Evolutionary conservation across 1,140 invertebrate species (phyloP).

Genomic region (Cotesia vestalis): DNA sequence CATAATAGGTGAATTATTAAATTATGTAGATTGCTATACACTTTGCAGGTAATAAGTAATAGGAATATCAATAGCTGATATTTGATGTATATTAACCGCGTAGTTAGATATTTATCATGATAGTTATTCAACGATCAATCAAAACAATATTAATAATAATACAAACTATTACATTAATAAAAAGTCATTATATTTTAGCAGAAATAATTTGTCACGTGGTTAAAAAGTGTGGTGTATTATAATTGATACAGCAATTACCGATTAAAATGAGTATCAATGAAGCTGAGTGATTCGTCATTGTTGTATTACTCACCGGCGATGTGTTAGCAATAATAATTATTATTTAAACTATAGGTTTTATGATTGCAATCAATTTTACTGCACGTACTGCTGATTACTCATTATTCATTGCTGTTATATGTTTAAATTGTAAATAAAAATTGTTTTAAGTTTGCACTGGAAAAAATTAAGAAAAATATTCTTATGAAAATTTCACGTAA

Average conservation of each 20-base stretch:
- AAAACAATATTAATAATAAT: neutral
- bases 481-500: no score
- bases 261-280: slow-evolving; percentile 30
- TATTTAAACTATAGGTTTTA: slow-evolving; percentile 2
- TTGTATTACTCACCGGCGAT: neutral
- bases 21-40: neutral
- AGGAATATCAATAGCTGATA: no score
- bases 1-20: no score
- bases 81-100: no score
- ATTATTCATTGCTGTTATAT: slow-evolving; percentile 26
- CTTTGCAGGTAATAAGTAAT: no score
- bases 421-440: slow-evolving; percentile 1
- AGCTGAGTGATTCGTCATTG: slow-evolving; percentile 26
- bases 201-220: slow-evolving; percentile 4
- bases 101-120: no score
- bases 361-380: slow-evolving; percentile 9
- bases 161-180: neutral
- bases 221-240: neutral
- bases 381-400: neutral
- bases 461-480: no score
- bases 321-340: slow-evolving; percentile 12
- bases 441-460: neutral
- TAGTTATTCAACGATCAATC: neutral
- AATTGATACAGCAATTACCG: slow-evolving; percentile 24
- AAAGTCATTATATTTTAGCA: slow-evolving; percentile 4